Base-by-base conservation (phyloP, 2,888 invertebrate genomes). In the Pandemis heparana region DNA sequence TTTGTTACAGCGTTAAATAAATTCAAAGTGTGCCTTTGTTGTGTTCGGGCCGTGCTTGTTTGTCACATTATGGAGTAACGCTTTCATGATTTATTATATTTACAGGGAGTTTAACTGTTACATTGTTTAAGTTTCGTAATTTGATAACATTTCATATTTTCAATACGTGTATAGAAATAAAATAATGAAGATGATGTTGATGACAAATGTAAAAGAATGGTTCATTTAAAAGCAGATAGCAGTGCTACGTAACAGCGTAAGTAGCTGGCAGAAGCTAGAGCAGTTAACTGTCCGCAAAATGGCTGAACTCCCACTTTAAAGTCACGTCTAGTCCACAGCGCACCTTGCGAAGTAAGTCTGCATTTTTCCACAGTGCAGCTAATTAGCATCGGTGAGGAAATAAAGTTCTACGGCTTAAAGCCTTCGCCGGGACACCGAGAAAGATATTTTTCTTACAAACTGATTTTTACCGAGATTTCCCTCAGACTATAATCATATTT, bases 311-410 rank as follows among this genome's bases (percentile, higher is more conserved):
- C 1, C 4, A 14, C 18, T 16, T 18, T 8, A 14, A 32, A 63
- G 63, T 46, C 63, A 32, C 63, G 14, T 63, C 63, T 46, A 63
- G 63, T 51, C 18, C 1, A 18, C 18, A 43, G 68, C 18, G 65
- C 9, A 71, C 56, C 5, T 56, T 38, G 43, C 6, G 64, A 68
- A 60, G 59, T 41, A 68, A 67, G n/a, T 74, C 48, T 70, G 61
- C 68, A 75, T 74, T 76, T 74, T 74, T 63, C 65, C 59, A 61
- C 62, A 59, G 70, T 77, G 64, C 63, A 61, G 62, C 75, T 77
- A 77, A 77, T 77, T 77, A 77, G 70, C 75, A 74, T 75, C 67
- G 72, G 66, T 38, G 65, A 60, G 71, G 41, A 72, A 73, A 74
- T 67, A 71, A 63, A 65, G 69, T 75, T 64, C 23, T 16, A 66